Conservation (phyloP, 2,113 vertebrate species). For the Ceyx cyanopectus region DNA sequence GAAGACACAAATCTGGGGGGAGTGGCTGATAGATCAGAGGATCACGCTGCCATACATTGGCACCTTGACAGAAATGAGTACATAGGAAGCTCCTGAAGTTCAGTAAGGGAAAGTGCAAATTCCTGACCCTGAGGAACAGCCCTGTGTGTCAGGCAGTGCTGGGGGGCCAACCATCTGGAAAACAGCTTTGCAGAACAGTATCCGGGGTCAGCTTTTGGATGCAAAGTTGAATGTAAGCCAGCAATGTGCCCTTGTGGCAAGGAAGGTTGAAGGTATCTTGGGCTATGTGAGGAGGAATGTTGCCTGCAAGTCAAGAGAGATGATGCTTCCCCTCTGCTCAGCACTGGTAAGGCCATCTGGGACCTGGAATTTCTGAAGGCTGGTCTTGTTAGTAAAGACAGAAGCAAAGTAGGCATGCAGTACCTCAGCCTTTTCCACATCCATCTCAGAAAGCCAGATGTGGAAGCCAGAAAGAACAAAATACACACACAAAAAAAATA, state of each 20-base stretch:
- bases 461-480: not conserved
- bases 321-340: not conserved
- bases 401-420: no score
- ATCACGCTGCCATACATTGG: not conserved
- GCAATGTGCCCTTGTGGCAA: not conserved
- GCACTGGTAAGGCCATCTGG: not conserved
- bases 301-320: not conserved
- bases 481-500: not conserved
- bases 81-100: not conserved
- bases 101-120: not conserved
- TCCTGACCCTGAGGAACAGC: not conserved
- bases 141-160: no score
- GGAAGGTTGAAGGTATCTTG: not conserved
- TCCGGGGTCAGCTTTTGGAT: not conserved
- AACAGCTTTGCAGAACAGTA: not conserved
- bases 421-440: no score
- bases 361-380: no score
- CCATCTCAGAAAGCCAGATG: no score
- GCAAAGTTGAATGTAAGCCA: not conserved
- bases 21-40: not conserved
- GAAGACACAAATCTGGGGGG: not conserved
- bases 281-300: not conserved
- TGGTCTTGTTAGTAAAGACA: no score
- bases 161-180: not conserved
- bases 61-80: not conserved